phyloP scores from a whole-genome alignment of 2,888 invertebrate genomes.

The Metellina segmentata region DNA sequence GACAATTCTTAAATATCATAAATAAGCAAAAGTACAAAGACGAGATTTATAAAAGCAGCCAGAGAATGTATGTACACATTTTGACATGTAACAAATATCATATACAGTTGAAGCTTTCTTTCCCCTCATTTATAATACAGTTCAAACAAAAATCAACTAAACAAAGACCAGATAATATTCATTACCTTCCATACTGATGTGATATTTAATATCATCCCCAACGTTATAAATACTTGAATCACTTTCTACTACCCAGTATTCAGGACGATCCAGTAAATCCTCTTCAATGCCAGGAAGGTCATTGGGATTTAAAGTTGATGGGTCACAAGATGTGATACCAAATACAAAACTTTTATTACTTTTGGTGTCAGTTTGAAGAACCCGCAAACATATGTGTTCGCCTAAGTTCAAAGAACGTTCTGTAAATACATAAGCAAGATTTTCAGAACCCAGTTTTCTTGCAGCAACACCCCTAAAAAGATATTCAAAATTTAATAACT shows the following conservation, averaged over 20 bases:
- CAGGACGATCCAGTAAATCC: conserved; percentile 93
- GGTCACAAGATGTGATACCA: conserved; percentile 97
- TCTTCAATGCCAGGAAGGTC: conserved; percentile 95
- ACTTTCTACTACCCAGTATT: conserved; percentile 98
- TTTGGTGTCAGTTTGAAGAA: conserved; percentile 90
- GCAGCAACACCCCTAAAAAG: conserved; percentile 84
- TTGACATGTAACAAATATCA: too few relatives aligned
- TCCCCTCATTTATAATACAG: too few relatives aligned
- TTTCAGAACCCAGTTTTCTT: conserved; percentile 92
- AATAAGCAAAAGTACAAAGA: too few relatives aligned
- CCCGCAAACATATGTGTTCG: conserved; percentile 93
- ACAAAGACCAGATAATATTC: too few relatives aligned
- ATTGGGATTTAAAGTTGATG: conserved; percentile 84
- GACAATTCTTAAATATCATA: too few relatives aligned
- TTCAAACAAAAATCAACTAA: too few relatives aligned
- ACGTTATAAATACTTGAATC: conserved; percentile 90
- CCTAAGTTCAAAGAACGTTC: conserved; percentile 92
- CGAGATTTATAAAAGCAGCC: too few relatives aligned
- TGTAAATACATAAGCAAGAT: conserved; percentile 97
- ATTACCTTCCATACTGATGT: conserved; percentile 85
- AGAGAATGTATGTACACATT: too few relatives aligned
- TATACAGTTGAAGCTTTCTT: too few relatives aligned
- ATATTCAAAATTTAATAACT: too few relatives aligned
- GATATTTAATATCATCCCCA: conserved; percentile 93
- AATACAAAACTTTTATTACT: conserved; percentile 95